Percentiles rank a stretch among this genome's conserved stretches.
These are phyloP conservation scores for Cryptops parisi DNA, from an alignment of 2,888 invertebrate species.

Conservation along the genomic window DNA sequence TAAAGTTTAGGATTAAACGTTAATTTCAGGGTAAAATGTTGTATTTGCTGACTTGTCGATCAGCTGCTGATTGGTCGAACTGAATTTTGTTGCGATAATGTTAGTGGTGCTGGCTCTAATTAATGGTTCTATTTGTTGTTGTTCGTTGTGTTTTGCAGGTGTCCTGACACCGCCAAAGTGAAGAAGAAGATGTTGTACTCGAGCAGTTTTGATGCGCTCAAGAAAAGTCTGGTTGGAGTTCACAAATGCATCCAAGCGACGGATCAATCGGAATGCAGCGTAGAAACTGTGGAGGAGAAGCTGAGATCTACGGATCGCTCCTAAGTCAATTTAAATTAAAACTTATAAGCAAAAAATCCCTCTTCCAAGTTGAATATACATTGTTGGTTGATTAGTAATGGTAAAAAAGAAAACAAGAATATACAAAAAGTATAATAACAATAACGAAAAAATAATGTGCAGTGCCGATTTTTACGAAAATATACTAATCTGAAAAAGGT, in stretches of 20 bases:
- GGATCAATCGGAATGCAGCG: conserved; percentile 83
- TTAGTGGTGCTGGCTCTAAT: too few relatives aligned
- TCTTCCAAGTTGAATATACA: conserved; percentile 5
- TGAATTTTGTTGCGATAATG: too few relatives aligned
- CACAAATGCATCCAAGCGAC: conserved; percentile 94
- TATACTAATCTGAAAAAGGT: too few relatives aligned
- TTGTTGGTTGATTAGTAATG: not conserved
- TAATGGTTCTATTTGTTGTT: not conserved
- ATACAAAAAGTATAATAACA: not conserved
- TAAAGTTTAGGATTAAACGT: too few relatives aligned
- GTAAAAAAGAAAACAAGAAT: not conserved
- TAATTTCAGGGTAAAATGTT: too few relatives aligned
- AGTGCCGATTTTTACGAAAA: too few relatives aligned
- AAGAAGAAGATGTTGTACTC: conserved; percentile 66
- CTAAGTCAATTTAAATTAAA: conserved; percentile 17
- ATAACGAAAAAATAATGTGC: not conserved
- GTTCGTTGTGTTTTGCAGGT: conserved; percentile 34
- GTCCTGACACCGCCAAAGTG: conserved; percentile 92
- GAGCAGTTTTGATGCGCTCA: conserved; percentile 95
- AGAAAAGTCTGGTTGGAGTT: conserved; percentile 90
- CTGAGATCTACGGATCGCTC: conserved; percentile 78
- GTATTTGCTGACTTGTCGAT: too few relatives aligned
- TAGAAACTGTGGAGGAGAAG: conserved; percentile 86
- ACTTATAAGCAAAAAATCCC: not conserved
- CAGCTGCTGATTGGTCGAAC: too few relatives aligned